A percentile compares a stretch with the other conserved stretches of the same genome.
Conservation (phyloP, 2,113 vertebrate species). For the Chrysochloris asiatica region DNA sequence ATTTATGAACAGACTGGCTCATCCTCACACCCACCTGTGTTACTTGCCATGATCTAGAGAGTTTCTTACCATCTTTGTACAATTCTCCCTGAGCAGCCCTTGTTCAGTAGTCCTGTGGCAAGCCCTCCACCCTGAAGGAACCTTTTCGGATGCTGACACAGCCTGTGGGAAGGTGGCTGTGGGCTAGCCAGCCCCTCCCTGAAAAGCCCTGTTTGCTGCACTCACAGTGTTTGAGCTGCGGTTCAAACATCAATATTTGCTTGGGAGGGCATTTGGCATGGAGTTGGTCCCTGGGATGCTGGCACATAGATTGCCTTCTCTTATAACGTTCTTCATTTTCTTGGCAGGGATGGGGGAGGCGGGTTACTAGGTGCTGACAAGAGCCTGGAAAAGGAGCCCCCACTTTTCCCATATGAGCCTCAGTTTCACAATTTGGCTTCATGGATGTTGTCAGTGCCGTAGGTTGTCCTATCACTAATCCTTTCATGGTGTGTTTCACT, state of each 20-base stretch:
- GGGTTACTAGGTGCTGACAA: slow-evolving; percentile 36
- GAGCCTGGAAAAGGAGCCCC: neutral
- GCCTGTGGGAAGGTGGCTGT: slow-evolving; percentile 74
- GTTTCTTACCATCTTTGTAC: neutral
- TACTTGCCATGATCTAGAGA: neutral
- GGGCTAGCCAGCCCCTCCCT: slow-evolving; percentile 74
- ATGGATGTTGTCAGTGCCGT: neutral
- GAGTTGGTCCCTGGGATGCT: slow-evolving; percentile 47
- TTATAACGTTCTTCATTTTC: neutral
- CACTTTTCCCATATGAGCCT: slow-evolving; percentile 13
- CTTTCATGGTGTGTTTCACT: neutral
- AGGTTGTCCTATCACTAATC: neutral
- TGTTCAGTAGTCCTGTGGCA: neutral
- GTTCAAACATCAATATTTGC: slow-evolving; percentile 85
- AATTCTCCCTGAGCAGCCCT: neutral
- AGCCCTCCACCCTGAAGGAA: neutral
- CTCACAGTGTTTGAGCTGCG: slow-evolving; percentile 78
- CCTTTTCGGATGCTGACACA: slow-evolving; percentile 66
- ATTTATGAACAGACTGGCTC: neutral
- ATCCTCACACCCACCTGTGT: neutral
- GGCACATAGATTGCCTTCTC: slow-evolving; percentile 65
- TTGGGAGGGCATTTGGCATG: slow-evolving; percentile 82
- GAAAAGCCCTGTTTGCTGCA: slow-evolving; percentile 77
- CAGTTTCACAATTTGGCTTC: neutral
- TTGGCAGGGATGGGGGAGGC: neutral